phyloP scores from a whole-genome alignment of 2,888 invertebrate genomes.

The Pseudanteris insignis region DNA sequence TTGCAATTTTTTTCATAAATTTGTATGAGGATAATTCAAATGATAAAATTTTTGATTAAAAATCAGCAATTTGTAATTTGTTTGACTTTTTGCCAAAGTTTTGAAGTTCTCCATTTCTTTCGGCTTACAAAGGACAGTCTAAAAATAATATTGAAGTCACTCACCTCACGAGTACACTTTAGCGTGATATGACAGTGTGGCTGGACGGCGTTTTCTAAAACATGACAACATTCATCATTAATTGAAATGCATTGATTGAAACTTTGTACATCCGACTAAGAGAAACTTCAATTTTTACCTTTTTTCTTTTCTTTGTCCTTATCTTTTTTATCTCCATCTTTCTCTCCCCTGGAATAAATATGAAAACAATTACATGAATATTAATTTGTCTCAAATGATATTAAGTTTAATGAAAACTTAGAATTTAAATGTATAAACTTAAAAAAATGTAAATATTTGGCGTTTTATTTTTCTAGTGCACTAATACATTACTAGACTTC shows the following conservation, averaged over 20 bases:
- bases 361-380: too few species aligned
- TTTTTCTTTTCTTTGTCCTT: constrained; percentile 62
- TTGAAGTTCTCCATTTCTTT: constrained; percentile 21
- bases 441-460: too few species aligned
- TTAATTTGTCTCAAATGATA: too few species aligned
- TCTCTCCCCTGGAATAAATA: constrained; percentile 57
- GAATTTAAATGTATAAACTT: too few species aligned
- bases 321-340: constrained; percentile 61
- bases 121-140: constrained; percentile 46
- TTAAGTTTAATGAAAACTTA: too few species aligned
- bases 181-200: constrained; percentile 93
- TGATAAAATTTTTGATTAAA: too few species aligned
- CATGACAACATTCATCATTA: constrained; percentile 17
- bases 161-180: constrained; percentile 89
- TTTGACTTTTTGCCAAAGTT: not conserved
- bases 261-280: not conserved
- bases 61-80: too few species aligned
- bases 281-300: constrained; percentile 50
- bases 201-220: constrained; percentile 70
- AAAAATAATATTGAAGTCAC: constrained; percentile 62
- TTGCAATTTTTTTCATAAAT: too few species aligned
- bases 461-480: too few species aligned
- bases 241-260: not conserved
- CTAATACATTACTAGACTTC: too few species aligned
- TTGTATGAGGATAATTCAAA: too few species aligned